These are phyloP conservation scores for Isurus oxyrinchus DNA, from an alignment of 2,113 vertebrate genomes.

Conservation along the genomic window DNA sequence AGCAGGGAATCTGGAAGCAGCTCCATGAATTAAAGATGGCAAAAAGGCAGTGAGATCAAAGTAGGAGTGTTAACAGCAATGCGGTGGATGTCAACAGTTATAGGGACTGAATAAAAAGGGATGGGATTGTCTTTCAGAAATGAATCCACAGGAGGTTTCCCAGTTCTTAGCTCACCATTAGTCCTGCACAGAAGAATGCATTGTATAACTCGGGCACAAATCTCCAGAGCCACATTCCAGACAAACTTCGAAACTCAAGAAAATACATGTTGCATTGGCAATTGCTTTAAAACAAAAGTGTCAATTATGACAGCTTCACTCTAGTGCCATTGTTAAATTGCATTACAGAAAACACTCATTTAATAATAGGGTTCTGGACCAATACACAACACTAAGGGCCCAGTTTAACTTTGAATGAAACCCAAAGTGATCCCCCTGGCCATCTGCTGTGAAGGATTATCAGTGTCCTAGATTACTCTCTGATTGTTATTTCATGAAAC, in stretches of 20 bases:
- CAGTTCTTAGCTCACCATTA: not conserved
- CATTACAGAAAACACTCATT: not conserved
- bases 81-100: conserved; percentile 7
- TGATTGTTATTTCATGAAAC: not conserved
- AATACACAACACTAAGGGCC: not conserved
- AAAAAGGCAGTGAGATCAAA: conserved; percentile 8
- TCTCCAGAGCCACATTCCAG: conserved; percentile 34
- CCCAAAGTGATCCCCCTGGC: too few species aligned
- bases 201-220: not conserved
- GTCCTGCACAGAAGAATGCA: not conserved
- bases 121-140: conserved; percentile 29
- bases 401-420: not conserved
- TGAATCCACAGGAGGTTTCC: conserved; percentile 6
- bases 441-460: not conserved
- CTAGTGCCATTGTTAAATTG: not conserved
- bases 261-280: conserved; percentile 70
- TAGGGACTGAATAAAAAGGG: conserved; percentile 4
- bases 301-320: conserved; percentile 56
- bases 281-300: conserved; percentile 65
- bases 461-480: not conserved
- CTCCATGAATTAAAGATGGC: conserved; percentile 35
- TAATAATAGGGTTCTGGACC: not conserved
- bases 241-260: conserved; percentile 63
- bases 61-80: conserved; percentile 23
- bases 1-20: conserved; percentile 8